Base-by-base conservation (phyloP, 2,113 vertebrate genomes). In the Nyctibius bracteatus region DNA sequence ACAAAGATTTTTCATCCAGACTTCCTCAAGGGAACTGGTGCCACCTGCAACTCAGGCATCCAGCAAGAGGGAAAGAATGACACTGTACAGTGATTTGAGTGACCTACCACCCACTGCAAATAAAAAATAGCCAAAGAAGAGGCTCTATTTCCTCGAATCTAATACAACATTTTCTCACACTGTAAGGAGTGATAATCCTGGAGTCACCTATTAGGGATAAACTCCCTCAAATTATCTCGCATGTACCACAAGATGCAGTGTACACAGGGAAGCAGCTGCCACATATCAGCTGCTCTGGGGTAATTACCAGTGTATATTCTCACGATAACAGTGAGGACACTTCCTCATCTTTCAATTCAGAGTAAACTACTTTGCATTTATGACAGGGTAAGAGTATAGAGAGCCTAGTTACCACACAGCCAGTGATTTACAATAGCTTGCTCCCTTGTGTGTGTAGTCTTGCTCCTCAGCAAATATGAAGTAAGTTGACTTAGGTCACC, bases 231-330 rank as follows among this genome's bases (percentile, higher is more conserved):
- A 94, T 95, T 89, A 79, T 58, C 83, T 81, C 73, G 44, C 62
- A 37, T 87, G 25, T 65, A 83, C 94, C 68, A 81, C 27, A 83
- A 62, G 65, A 59, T 0, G 4, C 68, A 81, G 41, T 23, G 61
- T 81, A 92, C 83, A 89, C 81, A 95, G 91, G 86, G 94, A 96
- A 96, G 86, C 89, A 96, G 86, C 66, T 94, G 95, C 83, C 91
- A 70, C 41, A 4, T 67, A 88, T 94, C 92, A 96, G 82, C 79
- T 93, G 79, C 88, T 95, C 88, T 58, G 37, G 67, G 63, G 61
- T 87, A 84, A 95, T 92, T 81, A 95, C 47, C 9, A 4, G 73
- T 30, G 57, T 79, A 59, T 91, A 87, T 92, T 97, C 94, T 91
- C 96, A 96, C 35, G 1, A 84, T 85, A 95, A 75, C 1, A 0